phyloP scores from a whole-genome alignment of 2,797 vertebrate genomes.

The Potorous gilbertii region DNA sequence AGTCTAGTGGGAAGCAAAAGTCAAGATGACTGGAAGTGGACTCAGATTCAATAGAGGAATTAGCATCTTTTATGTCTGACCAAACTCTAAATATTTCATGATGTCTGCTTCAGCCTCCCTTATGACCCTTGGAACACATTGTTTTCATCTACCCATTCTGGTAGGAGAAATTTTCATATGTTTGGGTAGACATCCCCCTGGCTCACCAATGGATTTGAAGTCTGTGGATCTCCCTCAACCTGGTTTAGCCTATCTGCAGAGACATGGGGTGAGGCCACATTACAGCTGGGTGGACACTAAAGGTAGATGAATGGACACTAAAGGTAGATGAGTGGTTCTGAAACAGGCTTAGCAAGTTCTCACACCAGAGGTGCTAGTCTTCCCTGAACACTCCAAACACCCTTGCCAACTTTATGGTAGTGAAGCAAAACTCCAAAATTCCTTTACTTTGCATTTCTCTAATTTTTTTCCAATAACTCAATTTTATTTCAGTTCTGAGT shows the following conservation, averaged over 20 bases:
- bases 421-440: not conserved
- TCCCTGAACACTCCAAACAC: not conserved
- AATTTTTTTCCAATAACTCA: not conserved
- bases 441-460: not conserved
- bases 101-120: not conserved
- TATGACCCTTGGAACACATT: not conserved
- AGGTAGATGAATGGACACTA: not conserved
- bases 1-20: not conserved
- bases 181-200: not conserved
- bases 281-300: not conserved
- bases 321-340: not conserved
- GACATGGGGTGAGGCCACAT: not conserved
- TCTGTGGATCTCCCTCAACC: not conserved
- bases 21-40: not conserved
- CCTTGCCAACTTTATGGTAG: not conserved
- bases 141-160: not conserved
- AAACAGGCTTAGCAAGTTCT: not conserved
- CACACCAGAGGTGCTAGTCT: not conserved
- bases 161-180: not conserved
- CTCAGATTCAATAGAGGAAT: not conserved
- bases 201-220: not conserved
- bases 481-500: not conserved
- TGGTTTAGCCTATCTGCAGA: not conserved
- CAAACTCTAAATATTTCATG: not conserved
- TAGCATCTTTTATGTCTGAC: not conserved